A percentile compares a stretch with the other conserved stretches of the same genome.
Evolutionary conservation across 2,113 vertebrate genomes (phyloP).

Genomic region (Microcebus jonahi): DNA sequence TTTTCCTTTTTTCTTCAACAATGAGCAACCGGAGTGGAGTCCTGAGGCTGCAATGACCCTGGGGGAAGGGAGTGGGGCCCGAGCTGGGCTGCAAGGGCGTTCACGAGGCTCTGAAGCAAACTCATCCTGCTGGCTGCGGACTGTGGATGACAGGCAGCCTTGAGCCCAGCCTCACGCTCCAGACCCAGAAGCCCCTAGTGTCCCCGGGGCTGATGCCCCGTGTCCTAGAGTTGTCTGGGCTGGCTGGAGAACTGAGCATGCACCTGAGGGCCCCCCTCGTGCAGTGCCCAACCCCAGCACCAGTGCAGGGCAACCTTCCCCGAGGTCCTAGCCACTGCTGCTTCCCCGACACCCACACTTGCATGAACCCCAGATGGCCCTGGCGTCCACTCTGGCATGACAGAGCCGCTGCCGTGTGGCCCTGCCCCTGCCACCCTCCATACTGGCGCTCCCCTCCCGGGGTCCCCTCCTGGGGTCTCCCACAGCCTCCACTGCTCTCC

Average conservation of each 20-base stretch:
- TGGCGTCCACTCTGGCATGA: accelerated
- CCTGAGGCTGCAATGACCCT: conserved; percentile 68
- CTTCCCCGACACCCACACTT: neutral
- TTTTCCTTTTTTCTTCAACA: neutral
- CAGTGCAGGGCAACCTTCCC: no score
- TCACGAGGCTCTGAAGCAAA: conserved; percentile 86
- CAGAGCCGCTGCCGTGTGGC: no score
- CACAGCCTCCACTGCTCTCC: accelerated
- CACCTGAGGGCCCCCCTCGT: neutral
- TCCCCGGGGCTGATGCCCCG: neutral
- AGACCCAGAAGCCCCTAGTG: accelerated
- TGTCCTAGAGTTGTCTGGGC: accelerated
- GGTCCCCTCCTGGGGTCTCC: neutral
- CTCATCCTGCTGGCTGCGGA: conserved; percentile 85
- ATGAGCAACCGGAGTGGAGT: neutral
- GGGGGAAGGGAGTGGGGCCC: conserved; percentile 79
- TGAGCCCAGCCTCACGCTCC: accelerated
- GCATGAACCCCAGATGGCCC: neutral
- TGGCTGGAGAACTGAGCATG: no score
- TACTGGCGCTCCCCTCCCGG: neutral
- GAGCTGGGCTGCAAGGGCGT: conserved; percentile 82
- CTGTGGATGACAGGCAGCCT: conserved; percentile 81
- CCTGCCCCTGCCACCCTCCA: neutral
- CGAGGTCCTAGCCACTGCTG: accelerated
- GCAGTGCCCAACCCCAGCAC: neutral